Base-by-base conservation (phyloP, 2,113 vertebrate species). In the Syngnathoides biaculeatus region DNA sequence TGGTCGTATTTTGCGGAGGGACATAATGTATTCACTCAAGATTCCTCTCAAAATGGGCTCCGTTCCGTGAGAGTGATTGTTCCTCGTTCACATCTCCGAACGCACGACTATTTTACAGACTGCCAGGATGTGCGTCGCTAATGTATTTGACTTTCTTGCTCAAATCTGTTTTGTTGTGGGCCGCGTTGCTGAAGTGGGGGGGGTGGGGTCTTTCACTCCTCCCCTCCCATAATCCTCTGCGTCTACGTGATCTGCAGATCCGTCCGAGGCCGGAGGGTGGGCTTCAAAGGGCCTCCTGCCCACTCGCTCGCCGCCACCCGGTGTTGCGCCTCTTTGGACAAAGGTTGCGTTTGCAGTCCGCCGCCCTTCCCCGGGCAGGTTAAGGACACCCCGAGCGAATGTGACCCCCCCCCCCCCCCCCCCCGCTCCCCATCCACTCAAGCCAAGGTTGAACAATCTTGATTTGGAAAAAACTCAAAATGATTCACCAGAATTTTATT, bases 261-360 rank as follows among this genome's bases (percentile, higher is more conserved):
- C 79, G 88, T 85, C 62, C 17, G 69, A 75, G 80, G 81, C 82
- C 80, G 67, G 78, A 80, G 88, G 55, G 86, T 90, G 83, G 77
- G 68, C 88, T 89, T 92, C 90, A 92, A 91, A 92, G 40, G 86
- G 77, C 82, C 84, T 76, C 84, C 85, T 70, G 77, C 87, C 84
- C 84, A 82, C 81, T 81, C 86, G 85, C 79, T 80, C 86, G 85
- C 79, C 79, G 83, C 79, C 89, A 88, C 83, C 87, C 86, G 86
- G 89, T 75, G 80, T 68, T 90, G 73, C 63, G 63, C 77, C 79
- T 80, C 75, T 79, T 79, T 39, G 75, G 84, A 82, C 68, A 58
- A 53, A 72, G 65, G 74, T 74, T 73, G 59, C 57, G 60, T 62
- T 73, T 77, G 55, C 55, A 26, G 30, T 24, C 52, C n/a, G 20